A percentile compares a stretch with the other conserved stretches of the same genome.
These are phyloP conservation scores for Sparus aurata DNA, from an alignment of 2,797 vertebrate species.

Conservation along the genomic window DNA sequence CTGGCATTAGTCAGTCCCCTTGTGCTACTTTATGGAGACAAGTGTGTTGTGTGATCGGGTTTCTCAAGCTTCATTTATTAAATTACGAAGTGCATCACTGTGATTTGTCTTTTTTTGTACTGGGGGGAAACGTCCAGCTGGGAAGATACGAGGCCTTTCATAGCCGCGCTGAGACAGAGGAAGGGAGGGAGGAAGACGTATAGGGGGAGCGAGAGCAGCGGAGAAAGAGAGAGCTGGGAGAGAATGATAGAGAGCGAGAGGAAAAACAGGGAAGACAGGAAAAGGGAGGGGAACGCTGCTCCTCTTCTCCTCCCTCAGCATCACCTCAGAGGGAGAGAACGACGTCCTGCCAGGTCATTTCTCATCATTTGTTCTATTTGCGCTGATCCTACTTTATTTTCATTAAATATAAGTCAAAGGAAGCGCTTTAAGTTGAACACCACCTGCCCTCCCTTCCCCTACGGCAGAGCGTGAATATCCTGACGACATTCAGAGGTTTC, in stretches of 20 bases:
- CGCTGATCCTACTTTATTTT: slow-evolving; percentile 77
- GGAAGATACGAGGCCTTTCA: slow-evolving; percentile 49
- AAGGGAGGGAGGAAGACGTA: slow-evolving; percentile 40
- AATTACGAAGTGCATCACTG: slow-evolving; percentile 73
- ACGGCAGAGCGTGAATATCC: slow-evolving; percentile 12
- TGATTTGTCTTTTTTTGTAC: slow-evolving; percentile 61
- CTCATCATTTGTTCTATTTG: slow-evolving; percentile 80
- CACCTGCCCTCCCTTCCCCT: slow-evolving; percentile 39
- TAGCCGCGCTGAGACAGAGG: slow-evolving; percentile 44
- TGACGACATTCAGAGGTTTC: not conserved
- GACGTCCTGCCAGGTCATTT: slow-evolving; percentile 77
- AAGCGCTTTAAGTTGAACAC: slow-evolving; percentile 54
- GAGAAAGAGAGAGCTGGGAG: slow-evolving; percentile 12
- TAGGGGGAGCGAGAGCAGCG: slow-evolving; percentile 30
- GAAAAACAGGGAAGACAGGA: slow-evolving; percentile 58
- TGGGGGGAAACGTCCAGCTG: slow-evolving; percentile 13
- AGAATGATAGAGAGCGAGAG: slow-evolving; percentile 54
- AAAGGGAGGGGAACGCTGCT: slow-evolving; percentile 46
- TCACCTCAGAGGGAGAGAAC: slow-evolving; percentile 72
- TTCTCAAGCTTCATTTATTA: slow-evolving; percentile 81
- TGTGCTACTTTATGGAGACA: slow-evolving; percentile 73
- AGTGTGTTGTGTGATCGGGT: slow-evolving; percentile 79
- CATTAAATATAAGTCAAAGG: slow-evolving; percentile 65
- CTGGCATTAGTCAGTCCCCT: slow-evolving; percentile 80
- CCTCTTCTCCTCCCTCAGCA: slow-evolving; percentile 43